Base-by-base conservation (phyloP, 2,797 vertebrate species). In the Philypnodon macrostomus region DNA sequence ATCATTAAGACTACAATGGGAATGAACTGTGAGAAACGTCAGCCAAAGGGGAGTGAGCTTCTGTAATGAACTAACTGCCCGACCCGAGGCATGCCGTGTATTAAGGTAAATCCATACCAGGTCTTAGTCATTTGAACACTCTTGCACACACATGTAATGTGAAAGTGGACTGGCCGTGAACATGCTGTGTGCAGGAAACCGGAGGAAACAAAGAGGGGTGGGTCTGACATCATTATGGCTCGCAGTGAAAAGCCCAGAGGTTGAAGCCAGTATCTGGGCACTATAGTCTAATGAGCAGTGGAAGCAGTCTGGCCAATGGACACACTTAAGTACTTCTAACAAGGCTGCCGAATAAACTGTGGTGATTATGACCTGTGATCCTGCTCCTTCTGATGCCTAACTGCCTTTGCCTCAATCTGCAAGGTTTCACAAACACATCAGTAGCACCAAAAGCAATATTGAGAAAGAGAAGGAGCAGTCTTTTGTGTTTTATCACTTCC, bases 1-100 rank as follows among this genome's bases (percentile, higher is more conserved):
- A 63, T 77, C 67, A 73, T 85, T 83, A 83, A 50, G n/a, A 53
- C 63, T 53, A 79, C 81, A 87, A 81, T 83, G 70, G 69, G 61
- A 88, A 86, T 80, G 83, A 85, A 81, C 85, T 88, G 84, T 81
- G 77, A 86, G 74, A 61, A 55, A 72, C 73, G 58, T 77, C 70
- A 81, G 62, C 51, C 48, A 55, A 58, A 64, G 61, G 65, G 70
- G 68, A 60, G 65, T 73, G 53, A 65, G 63, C 58, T 37, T 19
- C 58, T 50, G 52, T 85, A 82, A 84, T 82, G 73, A 85, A 84
- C 72, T 80, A 50, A 57, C 60, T 79, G 70, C 77, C 67, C 52
- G 38, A 49, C 73, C 26, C 8, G 18, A 55, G 62, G 63, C 64
- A 61, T 77, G 80, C 33, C 55, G 68, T 60, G 72, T 62, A 78